Evolutionary conservation across 1,140 invertebrate genomes (phyloP).

Genomic region (Bicyclus anynana): DNA sequence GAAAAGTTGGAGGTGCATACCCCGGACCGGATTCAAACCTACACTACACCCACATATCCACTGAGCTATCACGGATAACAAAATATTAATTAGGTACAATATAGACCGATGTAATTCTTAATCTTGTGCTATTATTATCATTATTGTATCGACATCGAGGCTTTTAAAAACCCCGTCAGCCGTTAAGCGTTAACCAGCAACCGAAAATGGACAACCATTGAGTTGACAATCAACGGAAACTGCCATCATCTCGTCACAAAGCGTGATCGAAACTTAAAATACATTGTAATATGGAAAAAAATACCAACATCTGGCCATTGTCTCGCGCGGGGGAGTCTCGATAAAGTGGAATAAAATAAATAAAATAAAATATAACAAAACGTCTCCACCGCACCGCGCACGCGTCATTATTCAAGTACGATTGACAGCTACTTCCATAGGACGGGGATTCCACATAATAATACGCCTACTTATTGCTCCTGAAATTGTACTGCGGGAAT

Average conservation of each 20-base stretch:
- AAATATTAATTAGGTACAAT: no score
- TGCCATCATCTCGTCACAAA: conserved; percentile 37
- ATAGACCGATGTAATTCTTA: not conserved
- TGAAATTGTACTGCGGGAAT: conserved; percentile 28
- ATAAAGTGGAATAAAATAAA: conserved; percentile 65
- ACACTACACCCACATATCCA: no score
- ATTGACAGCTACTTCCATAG: conserved; percentile 73
- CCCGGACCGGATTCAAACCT: no score
- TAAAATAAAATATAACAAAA: conserved; percentile 34
- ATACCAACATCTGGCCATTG: conserved; percentile 74
- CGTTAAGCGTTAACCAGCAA: conserved; percentile 36
- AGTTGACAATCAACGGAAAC: conserved; percentile 30
- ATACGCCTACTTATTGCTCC: conserved; percentile 70
- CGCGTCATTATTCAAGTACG: conserved; percentile 68
- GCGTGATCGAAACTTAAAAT: conserved; percentile 45
- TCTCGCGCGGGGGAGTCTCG: conserved; percentile 64
- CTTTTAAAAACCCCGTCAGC: conserved; percentile 3
- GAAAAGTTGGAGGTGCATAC: no score
- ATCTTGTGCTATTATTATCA: no score
- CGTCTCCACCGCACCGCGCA: conserved; percentile 43
- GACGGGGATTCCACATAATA: conserved; percentile 50
- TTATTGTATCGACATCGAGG: not conserved
- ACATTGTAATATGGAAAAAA: conserved; percentile 68
- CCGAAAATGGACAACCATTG: conserved; percentile 21
- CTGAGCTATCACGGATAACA: no score